These are phyloP conservation scores for Crepidodera aurea DNA, from an alignment of 2,888 invertebrate genomes.

Conservation along the genomic window DNA sequence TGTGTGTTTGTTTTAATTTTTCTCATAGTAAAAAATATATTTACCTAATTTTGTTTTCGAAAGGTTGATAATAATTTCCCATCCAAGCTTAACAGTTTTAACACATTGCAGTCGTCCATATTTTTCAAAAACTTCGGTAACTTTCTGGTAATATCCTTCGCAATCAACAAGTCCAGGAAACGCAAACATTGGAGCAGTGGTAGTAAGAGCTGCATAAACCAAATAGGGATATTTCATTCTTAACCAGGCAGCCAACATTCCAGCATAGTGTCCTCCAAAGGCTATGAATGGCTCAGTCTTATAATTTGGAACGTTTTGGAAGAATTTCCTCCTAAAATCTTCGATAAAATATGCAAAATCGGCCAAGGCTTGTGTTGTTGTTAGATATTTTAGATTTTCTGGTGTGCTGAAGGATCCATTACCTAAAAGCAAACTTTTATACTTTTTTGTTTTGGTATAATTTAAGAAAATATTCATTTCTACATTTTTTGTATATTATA, in stretches of 20 bases:
- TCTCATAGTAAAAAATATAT: too few relatives aligned
- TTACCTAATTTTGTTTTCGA: slow-evolving; percentile 5
- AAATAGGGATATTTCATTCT: slow-evolving; percentile 93
- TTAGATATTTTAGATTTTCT: slow-evolving; percentile 72
- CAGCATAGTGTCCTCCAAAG: slow-evolving; percentile 91
- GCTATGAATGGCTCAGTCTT: slow-evolving; percentile 80
- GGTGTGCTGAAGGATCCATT: slow-evolving; percentile 72
- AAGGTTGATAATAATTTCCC: background rate
- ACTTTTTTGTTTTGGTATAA: too few relatives aligned
- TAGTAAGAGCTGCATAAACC: slow-evolving; percentile 87
- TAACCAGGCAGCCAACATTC: slow-evolving; percentile 96
- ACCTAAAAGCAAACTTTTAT: slow-evolving; percentile 63
- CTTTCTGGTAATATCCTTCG: slow-evolving; percentile 76
- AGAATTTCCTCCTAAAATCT: slow-evolving; percentile 59
- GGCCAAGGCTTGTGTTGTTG: slow-evolving; percentile 77
- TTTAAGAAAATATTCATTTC: too few relatives aligned
- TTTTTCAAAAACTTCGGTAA: slow-evolving; percentile 76
- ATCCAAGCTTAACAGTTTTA: slow-evolving; percentile 61
- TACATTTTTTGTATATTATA: too few relatives aligned
- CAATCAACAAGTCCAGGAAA: slow-evolving; percentile 83
- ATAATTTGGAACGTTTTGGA: slow-evolving; percentile 46
- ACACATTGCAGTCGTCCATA: slow-evolving; percentile 68
- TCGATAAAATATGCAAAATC: background rate
- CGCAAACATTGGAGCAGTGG: slow-evolving; percentile 90
- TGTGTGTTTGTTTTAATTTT: too few relatives aligned